phyloP scores from a whole-genome alignment of 2,113 vertebrate species.

The Lepus europaeus region DNA sequence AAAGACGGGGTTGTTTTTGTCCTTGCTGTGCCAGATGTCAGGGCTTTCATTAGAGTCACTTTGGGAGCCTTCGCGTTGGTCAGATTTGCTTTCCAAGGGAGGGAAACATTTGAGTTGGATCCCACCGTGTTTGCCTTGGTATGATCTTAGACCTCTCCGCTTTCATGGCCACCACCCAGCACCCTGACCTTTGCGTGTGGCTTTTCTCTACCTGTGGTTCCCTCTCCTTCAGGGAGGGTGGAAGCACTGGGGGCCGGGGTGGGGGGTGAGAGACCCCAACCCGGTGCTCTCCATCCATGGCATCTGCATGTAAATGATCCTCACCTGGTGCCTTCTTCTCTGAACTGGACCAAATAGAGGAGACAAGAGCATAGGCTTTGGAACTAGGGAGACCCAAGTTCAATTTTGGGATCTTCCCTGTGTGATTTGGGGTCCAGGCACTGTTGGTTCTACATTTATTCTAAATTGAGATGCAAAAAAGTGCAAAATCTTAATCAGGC shows the following conservation, averaged over 20 bases:
- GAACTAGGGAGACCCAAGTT: background rate
- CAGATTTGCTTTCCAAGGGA: conserved; percentile 54
- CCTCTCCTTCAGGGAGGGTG: background rate
- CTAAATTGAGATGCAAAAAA: background rate
- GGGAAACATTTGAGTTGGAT: conserved; percentile 72
- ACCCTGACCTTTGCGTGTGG: conserved; percentile 18
- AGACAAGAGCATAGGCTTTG: background rate
- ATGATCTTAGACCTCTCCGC: conserved; percentile 59
- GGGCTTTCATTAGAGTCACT: conserved; percentile 66
- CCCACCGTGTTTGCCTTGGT: conserved; percentile 64
- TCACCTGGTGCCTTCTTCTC: background rate
- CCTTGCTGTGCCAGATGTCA: conserved; percentile 52
- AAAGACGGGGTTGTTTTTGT: conserved; percentile 62
- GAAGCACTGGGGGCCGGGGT: background rate
- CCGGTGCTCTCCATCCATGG: rapidly evolving
- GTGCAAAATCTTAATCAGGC: background rate
- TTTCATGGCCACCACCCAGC: conserved; percentile 52
- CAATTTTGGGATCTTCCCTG: background rate
- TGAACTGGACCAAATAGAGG: background rate
- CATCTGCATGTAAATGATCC: background rate
- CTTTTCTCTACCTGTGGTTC: conserved; percentile 33
- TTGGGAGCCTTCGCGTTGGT: conserved; percentile 25
- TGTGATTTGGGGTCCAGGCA: background rate
- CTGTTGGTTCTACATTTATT: background rate
- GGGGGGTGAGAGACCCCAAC: background rate